A percentile compares a stretch with the other conserved stretches of the same genome.
phyloP scores from a whole-genome alignment of 2,113 vertebrate genomes.

The Craseonycteris thonglongyai region DNA sequence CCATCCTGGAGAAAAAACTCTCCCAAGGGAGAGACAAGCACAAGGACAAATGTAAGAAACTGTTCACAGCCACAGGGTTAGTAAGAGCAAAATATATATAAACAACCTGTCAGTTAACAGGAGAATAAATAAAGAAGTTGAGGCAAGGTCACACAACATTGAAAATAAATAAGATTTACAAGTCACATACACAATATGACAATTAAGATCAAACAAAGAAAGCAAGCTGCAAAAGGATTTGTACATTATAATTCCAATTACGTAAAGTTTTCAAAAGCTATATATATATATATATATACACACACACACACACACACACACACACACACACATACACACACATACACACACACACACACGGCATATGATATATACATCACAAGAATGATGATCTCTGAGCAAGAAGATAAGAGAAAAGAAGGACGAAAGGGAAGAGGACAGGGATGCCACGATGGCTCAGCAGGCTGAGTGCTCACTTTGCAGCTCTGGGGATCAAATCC shows the following conservation, averaged over 20 bases:
- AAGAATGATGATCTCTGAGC: not conserved
- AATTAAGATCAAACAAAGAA: not conserved
- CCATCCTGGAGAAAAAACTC: not conserved
- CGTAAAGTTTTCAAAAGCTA: not conserved
- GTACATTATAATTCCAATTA: not conserved
- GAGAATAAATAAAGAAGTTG: not conserved
- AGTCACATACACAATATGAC: not conserved
- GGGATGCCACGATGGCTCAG: no score
- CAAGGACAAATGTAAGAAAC: not conserved
- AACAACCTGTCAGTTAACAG: not conserved
- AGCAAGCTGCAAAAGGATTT: not conserved
- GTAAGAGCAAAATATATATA: not conserved
- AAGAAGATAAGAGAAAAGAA: not conserved
- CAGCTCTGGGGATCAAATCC: no score
- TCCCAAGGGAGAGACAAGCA: not conserved
- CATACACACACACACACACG: no score
- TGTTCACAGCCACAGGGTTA: not conserved
- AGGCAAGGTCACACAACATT: not conserved
- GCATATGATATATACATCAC: not conserved
- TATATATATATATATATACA: not conserved
- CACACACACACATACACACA: no score
- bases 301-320: not conserved
- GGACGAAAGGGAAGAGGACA: no score
- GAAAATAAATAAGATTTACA: not conserved
- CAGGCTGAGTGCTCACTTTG: no score